Evolutionary conservation across 1,140 invertebrate genomes (phyloP).

Genomic region (Hetaerina americana): DNA sequence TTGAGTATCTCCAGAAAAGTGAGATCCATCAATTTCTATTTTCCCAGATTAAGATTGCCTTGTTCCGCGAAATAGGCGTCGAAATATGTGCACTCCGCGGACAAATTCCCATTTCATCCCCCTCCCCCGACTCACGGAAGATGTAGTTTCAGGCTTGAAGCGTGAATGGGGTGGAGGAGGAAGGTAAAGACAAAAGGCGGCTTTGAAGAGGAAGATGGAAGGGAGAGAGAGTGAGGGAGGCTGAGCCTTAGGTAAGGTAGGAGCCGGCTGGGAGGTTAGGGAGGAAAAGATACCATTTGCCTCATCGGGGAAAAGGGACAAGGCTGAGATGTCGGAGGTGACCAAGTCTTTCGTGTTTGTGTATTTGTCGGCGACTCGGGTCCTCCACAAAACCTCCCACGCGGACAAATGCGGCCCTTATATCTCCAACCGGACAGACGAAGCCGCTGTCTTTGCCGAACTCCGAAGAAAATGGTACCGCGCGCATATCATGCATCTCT

Average conservation of each 20-base stretch:
- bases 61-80: no score
- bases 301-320: not conserved
- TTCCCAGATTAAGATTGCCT: no score
- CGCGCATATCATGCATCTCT: not conserved
- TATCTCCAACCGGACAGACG: not conserved
- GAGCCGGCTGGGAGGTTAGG: not conserved
- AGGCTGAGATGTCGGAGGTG: not conserved
- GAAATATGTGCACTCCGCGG: no score
- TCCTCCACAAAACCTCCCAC: not conserved
- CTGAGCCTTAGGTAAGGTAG: not conserved
- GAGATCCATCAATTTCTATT: no score
- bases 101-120: no score
- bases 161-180: no score
- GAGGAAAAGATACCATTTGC: not conserved
- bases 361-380: not conserved
- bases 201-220: not conserved
- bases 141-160: no score
- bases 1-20: no score
- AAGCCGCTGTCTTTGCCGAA: not conserved
- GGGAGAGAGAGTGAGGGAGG: not conserved
- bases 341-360: no score
- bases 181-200: not conserved
- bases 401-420: not conserved
- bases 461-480: not conserved
- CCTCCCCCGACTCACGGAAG: no score